phyloP scores from a whole-genome alignment of 2,113 vertebrate species.

The Oreochromis niloticus region DNA sequence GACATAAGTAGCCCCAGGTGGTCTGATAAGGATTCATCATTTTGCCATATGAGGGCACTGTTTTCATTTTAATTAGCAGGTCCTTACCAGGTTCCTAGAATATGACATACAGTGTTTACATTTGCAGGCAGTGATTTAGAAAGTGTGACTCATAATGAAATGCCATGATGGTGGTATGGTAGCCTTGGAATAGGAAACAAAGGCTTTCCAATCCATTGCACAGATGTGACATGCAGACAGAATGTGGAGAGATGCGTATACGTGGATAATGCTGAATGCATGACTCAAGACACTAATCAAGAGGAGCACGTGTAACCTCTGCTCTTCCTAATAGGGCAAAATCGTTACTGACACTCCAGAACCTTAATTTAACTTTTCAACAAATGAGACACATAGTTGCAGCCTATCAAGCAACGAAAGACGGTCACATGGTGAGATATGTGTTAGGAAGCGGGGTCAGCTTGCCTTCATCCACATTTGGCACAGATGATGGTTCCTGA shows the following conservation, averaged over 20 bases:
- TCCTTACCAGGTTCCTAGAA: neutral
- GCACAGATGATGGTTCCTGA: conserved; percentile 40
- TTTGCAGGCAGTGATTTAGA: neutral
- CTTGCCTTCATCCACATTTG: conserved; percentile 53
- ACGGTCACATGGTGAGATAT: neutral
- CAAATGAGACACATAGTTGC: conserved; percentile 33
- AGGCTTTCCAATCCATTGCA: neutral
- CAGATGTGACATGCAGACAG: neutral
- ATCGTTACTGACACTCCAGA: conserved; percentile 34
- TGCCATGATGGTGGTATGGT: neutral
- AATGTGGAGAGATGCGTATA: neutral
- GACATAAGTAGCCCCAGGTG: neutral
- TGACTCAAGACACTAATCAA: neutral
- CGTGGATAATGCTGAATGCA: neutral
- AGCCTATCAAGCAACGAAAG: conserved; percentile 1
- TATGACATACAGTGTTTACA: neutral
- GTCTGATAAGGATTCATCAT: neutral
- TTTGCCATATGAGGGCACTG: conserved; percentile 42
- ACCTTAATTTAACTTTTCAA: conserved; percentile 55
- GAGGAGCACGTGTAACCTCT: neutral
- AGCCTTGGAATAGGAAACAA: neutral
- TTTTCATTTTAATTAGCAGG: neutral
- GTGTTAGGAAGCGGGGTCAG: conserved; percentile 23
- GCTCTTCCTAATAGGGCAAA: conserved; percentile 22
- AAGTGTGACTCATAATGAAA: neutral